Base-by-base conservation (phyloP, 2,113 vertebrate genomes). In the Gymnocephalus cernua region DNA sequence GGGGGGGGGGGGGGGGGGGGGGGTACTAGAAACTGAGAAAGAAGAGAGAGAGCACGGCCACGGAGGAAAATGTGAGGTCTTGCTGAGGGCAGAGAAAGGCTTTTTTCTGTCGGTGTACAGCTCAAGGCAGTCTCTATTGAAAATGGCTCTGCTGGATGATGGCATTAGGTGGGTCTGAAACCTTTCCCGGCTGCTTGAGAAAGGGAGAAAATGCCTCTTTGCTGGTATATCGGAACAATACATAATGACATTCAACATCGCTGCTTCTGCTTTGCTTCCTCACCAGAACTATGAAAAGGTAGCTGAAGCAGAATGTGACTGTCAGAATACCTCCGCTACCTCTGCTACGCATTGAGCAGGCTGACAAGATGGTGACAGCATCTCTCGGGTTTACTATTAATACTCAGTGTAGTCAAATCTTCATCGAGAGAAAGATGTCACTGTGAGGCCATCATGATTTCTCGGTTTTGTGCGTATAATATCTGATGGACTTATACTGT, bases 51-150 rank as follows among this genome's bases (percentile, higher is more conserved):
- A 57, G 25, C 51, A 3, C 21, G 18, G 70, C 83, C 79, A 74
- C 81, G 73, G 74, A 84, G 25, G 74, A 85, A 59, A 58, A 68
- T n/a, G n/a, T n/a, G 70, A 85, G 85, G 91, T 91, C 87, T 87
- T 70, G 73, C 69, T 85, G 62, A 88, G 89, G 89, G 82, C 88
- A 89, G 57, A 57, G 63, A 83, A 18, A 35, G 70, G 29, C 16
- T 68, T 68, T 87, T 77, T 82, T n/a, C 65, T 27, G 12, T 74
- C 44, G 2, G 71, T 82, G 83, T 82, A 57, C 51, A 23, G 87
- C 87, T 89, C 66, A 69, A 66, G 85, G 87, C 88, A 74, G 69
- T 87, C 70, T 83, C 77, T 35, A 82, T 63, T 82, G 82, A 87
- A 91, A 41, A 88, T 48, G 82, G 38, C 41, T 79, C 47, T 80